phyloP scores from a whole-genome alignment of 2,888 invertebrate genomes.

The Brenthis ino region DNA sequence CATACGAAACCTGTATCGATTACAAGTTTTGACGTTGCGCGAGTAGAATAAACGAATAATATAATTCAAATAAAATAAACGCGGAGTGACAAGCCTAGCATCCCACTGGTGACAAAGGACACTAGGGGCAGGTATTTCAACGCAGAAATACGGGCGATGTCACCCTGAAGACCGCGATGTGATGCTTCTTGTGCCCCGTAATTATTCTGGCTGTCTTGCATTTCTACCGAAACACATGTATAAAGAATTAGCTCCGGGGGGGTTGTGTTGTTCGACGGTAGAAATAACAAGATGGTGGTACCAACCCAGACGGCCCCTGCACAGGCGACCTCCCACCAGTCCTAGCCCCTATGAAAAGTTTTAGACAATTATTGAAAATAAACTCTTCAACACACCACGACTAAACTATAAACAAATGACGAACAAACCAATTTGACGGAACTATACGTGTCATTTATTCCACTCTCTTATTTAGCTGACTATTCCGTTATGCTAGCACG shows the following conservation, averaged over 20 bases:
- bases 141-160: constrained; percentile 1
- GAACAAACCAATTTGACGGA: not conserved
- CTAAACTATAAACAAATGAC: not conserved
- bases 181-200: constrained; percentile 7
- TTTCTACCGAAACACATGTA: constrained; percentile 11
- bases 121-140: not conserved
- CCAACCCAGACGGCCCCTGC: constrained; percentile 8
- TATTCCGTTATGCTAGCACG: not conserved
- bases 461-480: constrained; percentile 7
- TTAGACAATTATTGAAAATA: not conserved
- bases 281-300: constrained; percentile 13
- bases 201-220: constrained; percentile 9
- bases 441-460: constrained; percentile 4
- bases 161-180: not conserved
- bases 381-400: too few species aligned
- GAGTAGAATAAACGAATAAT: not conserved
- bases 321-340: constrained; percentile 10
- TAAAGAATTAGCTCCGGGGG: not conserved
- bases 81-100: not conserved
- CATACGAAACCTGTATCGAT: too few species aligned
- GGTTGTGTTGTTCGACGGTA: not conserved
- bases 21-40: not conserved
- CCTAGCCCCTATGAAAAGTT: not conserved
- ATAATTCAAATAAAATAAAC: constrained; percentile 2
- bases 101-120: not conserved